These are phyloP conservation scores for Serilophus lunatus DNA, from an alignment of 2,113 vertebrate genomes.

Conservation along the genomic window DNA sequence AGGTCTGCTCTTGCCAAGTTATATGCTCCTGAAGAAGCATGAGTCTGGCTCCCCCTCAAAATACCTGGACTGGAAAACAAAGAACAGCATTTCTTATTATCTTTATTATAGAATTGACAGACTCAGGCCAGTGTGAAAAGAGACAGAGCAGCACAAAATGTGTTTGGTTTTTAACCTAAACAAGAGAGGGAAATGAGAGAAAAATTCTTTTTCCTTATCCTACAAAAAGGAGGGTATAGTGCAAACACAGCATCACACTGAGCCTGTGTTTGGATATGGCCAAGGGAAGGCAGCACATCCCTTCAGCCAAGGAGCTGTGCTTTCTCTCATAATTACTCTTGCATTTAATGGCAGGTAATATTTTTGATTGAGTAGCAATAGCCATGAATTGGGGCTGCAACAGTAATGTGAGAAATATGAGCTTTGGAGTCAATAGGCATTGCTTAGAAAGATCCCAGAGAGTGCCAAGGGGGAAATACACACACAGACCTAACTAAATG, in stretches of 20 bases:
- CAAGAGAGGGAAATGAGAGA: neutral
- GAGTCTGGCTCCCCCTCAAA: slow-evolving; percentile 9
- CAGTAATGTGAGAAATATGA: neutral
- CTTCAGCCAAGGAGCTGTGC: neutral
- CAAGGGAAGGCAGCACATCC: neutral
- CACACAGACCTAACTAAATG: neutral
- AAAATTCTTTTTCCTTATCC: neutral
- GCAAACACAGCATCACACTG: rapidly evolving
- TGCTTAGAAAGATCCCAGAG: neutral
- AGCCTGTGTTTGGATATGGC: neutral
- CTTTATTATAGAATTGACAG: neutral
- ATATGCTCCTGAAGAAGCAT: neutral
- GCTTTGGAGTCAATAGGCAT: neutral
- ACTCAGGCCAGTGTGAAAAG: neutral
- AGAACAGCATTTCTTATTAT: neutral
- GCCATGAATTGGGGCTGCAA: neutral
- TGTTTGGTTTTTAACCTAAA: neutral
- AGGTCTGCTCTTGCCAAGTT: slow-evolving; percentile 4
- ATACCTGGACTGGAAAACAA: neutral
- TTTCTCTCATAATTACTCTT: neutral
- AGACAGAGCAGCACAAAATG: neutral
- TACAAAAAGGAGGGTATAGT: neutral
- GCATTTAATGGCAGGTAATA: neutral
- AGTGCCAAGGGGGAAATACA: neutral
- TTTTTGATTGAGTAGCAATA: neutral